Conservation (phyloP, 2,797 vertebrate species). For the Babyrousa celebensis region DNA sequence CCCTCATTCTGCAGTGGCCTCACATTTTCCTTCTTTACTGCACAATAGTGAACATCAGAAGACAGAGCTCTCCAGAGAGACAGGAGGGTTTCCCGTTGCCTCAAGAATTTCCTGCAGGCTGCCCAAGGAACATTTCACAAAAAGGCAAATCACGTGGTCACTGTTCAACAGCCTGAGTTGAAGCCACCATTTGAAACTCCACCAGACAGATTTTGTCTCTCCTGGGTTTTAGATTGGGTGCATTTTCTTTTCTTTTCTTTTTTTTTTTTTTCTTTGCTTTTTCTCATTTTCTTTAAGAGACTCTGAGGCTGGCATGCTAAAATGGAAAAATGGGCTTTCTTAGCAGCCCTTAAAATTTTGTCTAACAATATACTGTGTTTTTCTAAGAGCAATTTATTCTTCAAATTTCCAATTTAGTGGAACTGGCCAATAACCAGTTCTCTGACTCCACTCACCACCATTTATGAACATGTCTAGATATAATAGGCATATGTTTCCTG, state of each 20-base stretch:
- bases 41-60: conserved; percentile 15
- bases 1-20: not conserved
- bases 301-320: not conserved
- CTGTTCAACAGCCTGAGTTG: not conserved
- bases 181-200: conserved; percentile 36
- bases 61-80: conserved; percentile 61
- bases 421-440: not conserved
- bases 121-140: conserved; percentile 65
- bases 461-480: not conserved
- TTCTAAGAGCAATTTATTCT: conserved; percentile 55
- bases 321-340: conserved; percentile 30
- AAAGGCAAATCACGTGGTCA: conserved; percentile 61
- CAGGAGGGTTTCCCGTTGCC: conserved; percentile 56
- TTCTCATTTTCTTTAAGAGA: conserved; percentile 47
- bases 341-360: conserved; percentile 54
- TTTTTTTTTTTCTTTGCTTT: not conserved
- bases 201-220: not conserved
- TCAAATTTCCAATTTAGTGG: not conserved
- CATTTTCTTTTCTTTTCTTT: conserved; percentile 34
- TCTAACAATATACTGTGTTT: conserved; percentile 29
- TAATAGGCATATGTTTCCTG: not conserved
- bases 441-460: not conserved
- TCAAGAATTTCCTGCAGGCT: conserved; percentile 74
- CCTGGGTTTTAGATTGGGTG: not conserved
- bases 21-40: conserved; percentile 47